Evolutionary conservation across 2,888 invertebrate species (phyloP), one percentile per base, ranked within the genome.

Genomic region (Leucophora obtusa): DNA sequence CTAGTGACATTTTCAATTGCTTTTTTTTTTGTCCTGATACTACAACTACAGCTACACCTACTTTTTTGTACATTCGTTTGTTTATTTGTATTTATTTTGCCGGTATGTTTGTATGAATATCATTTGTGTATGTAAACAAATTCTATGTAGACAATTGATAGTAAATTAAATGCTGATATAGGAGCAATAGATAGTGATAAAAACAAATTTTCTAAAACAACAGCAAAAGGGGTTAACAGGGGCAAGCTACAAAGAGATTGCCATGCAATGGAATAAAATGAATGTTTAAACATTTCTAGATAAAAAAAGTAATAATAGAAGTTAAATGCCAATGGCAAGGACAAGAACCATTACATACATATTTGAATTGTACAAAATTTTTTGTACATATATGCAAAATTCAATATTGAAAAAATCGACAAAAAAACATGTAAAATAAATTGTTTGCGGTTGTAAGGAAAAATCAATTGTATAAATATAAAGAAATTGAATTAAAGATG

Each of bases 281-380:
- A 54, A 69, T 43, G n/a, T 60, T 59, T 21, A 17, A 63, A 6
- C 51, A 74, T 62, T 15, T 7, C 6, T 65, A 18, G 59, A 54
- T 28, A 28, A 28, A 28, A 28, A 28, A 24, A 2, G 2, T 4
- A 21, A 21, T 3, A 21, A 21, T 21, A 47, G 33, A 14, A 56
- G 18, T 60, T 60, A 59, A 79, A 73, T 72, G 79, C 79, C 82
- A 79, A 82, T 70, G 76, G 79, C 79, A 82, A 82, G 79, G 79
- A 82, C 76, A 72, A 33, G 8, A 54, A 54, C 53, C 53, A 66
- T 54, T 66, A 38, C 38, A 38, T 11, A 11, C 14, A 38, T 11
- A 11, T 4, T 38, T 38, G 28, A 7, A 3, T 7, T 3, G 28
- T 28, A 28, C 5, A 38, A 38, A 38, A 38, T 38, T 38, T 38